These are phyloP conservation scores for Acanthosoma haemorrhoidale DNA, from an alignment of 2,888 invertebrate species.

Conservation along the genomic window DNA sequence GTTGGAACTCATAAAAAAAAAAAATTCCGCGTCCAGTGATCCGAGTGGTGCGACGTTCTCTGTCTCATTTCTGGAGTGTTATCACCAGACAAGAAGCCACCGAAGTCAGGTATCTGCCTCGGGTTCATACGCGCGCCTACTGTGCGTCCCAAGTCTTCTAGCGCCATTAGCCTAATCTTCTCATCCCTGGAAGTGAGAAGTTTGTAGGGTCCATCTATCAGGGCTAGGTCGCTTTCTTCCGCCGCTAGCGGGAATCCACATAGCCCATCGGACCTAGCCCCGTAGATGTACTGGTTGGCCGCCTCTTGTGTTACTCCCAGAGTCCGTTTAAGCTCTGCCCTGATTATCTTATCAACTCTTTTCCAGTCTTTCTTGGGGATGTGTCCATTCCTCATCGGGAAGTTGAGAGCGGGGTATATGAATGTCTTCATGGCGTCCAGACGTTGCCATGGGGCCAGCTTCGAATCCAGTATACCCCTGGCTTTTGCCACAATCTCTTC, in stretches of 20 bases:
- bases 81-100: background rate
- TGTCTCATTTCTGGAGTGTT: background rate
- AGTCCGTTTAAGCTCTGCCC: conserved; percentile 20
- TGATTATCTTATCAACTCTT: background rate
- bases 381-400: conserved; percentile 9
- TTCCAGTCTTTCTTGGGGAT: conserved; percentile 8
- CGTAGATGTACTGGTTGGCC: conserved; percentile 24
- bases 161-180: background rate
- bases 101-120: background rate
- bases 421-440: too few relatives aligned
- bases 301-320: conserved; percentile 20
- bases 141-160: background rate
- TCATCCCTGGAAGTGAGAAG: conserved; percentile 19
- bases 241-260: too few relatives aligned
- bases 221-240: too few relatives aligned
- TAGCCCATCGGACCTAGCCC: conserved; percentile 5
- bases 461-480: too few relatives aligned
- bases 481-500: background rate
- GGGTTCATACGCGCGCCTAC: background rate
- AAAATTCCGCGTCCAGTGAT: conserved; percentile 9
- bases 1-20: too few relatives aligned
- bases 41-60: too few relatives aligned
- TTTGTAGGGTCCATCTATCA: too few relatives aligned
- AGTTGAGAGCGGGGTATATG: conserved; percentile 3
- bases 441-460: too few relatives aligned